These are phyloP conservation scores for Scomber scombrus DNA, from an alignment of 2,113 vertebrate species.

Conservation along the genomic window DNA sequence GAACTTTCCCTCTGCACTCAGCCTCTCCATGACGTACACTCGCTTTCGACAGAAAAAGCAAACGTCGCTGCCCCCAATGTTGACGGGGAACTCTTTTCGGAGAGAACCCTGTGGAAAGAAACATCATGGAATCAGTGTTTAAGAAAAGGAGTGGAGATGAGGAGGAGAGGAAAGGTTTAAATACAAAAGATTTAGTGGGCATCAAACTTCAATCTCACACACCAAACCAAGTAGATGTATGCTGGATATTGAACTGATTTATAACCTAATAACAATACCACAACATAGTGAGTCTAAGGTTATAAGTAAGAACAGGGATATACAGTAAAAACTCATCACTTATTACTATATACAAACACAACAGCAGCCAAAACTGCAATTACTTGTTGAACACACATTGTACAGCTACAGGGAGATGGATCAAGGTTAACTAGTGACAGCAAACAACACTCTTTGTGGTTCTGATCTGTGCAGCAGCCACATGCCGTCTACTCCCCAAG, in stretches of 20 bases:
- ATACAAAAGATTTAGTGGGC: not conserved
- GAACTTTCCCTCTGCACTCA: constrained; percentile 98
- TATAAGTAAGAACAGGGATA: constrained; percentile 18
- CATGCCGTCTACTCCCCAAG: constrained; percentile 43
- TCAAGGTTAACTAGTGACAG: constrained; percentile 24
- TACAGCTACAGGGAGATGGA: constrained; percentile 24
- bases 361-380: constrained; percentile 4
- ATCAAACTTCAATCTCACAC: constrained; percentile 2
- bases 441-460: constrained; percentile 24
- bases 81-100: constrained; percentile 96
- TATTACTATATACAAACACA: constrained; percentile 12
- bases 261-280: constrained; percentile 9
- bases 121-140: not conserved
- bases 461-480: constrained; percentile 23
- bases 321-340: not conserved
- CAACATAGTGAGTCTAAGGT: constrained; percentile 7
- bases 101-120: constrained; percentile 88
- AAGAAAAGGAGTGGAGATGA: not conserved
- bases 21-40: constrained; percentile 97
- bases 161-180: not conserved
- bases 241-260: rapidly evolving
- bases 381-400: constrained; percentile 31
- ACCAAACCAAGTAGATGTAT: not conserved
- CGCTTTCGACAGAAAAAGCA: constrained; percentile 97
- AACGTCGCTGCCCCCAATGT: constrained; percentile 96